phyloP scores from a whole-genome alignment of 2,888 invertebrate species.

The Pheosia tremula region DNA sequence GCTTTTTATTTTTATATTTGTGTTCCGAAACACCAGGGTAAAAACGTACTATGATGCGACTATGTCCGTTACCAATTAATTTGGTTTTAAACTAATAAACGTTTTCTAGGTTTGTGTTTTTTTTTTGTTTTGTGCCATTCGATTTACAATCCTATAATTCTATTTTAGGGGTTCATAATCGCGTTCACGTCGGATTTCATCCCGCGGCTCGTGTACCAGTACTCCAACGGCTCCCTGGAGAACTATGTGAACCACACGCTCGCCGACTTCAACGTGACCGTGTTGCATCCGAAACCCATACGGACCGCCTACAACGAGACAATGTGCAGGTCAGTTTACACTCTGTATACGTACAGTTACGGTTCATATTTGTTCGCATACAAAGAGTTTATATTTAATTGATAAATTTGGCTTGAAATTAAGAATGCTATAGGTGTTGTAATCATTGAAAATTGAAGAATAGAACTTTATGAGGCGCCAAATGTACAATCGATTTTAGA shows the following conservation, averaged over 20 bases:
- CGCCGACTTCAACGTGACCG: constrained; percentile 88
- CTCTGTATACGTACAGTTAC: constrained; percentile 4
- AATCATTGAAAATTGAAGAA: too few relatives aligned
- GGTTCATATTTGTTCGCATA: too few relatives aligned
- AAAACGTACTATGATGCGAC: too few relatives aligned
- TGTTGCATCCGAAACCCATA: constrained; percentile 82
- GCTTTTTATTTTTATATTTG: too few relatives aligned
- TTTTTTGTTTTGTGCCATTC: neutral
- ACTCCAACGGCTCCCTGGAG: constrained; percentile 85
- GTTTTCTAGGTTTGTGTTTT: too few relatives aligned
- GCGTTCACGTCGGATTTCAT: constrained; percentile 99
- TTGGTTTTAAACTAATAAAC: too few relatives aligned
- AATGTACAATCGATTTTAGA: too few relatives aligned
- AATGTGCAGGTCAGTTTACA: constrained; percentile 84
- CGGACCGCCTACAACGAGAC: constrained; percentile 74
- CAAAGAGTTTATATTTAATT: neutral
- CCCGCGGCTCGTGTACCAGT: constrained; percentile 93
- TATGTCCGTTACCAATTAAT: neutral
- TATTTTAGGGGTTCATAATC: constrained; percentile 93
- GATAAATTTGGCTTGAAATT: neutral
- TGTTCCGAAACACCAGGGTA: too few relatives aligned
- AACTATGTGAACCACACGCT: constrained; percentile 93
- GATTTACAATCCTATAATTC: neutral
- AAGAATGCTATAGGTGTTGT: too few relatives aligned
- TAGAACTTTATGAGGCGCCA: too few relatives aligned